A percentile compares a stretch with the other conserved stretches of the same genome.
Conservation (phyloP, 2,113 vertebrate species). For the Callorhinus ursinus region DNA sequence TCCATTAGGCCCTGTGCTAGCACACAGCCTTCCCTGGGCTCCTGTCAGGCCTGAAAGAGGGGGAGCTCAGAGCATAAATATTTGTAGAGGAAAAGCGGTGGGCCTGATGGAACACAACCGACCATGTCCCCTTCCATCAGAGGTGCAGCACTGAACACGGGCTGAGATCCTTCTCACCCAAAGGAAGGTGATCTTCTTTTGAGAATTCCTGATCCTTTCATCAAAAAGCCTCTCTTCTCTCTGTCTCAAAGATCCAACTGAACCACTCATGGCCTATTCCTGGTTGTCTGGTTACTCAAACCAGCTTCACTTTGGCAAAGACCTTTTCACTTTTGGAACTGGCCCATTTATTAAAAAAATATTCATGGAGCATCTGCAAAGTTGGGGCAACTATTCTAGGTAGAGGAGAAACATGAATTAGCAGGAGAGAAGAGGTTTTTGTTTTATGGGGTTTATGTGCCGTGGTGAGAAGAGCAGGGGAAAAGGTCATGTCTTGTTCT, state of each 20-base stretch:
- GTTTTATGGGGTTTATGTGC: neutral
- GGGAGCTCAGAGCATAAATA: conserved; percentile 82
- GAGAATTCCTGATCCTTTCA: neutral
- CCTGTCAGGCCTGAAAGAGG: conserved; percentile 78
- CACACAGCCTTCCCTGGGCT: conserved; percentile 79
- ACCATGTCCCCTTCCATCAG: neutral
- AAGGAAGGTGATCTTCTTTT: neutral
- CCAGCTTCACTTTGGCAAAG: neutral
- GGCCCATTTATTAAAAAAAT: neutral
- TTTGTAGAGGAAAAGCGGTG: conserved; percentile 83
- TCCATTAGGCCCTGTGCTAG: conserved; percentile 91
- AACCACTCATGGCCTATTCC: neutral
- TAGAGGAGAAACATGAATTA: neutral
- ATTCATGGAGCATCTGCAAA: neutral
- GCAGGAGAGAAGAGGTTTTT: neutral
- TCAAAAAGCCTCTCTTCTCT: neutral
- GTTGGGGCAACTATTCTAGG: neutral
- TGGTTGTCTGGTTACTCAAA: neutral
- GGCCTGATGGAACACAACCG: conserved; percentile 31
- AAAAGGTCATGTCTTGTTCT: too few species aligned
- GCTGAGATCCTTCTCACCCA: neutral
- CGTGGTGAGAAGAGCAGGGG: neutral
- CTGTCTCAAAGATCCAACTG: neutral
- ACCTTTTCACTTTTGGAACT: neutral
- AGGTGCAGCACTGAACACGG: neutral